phyloP scores from a whole-genome alignment of 2,113 vertebrate species.

The Podilymbus podiceps region DNA sequence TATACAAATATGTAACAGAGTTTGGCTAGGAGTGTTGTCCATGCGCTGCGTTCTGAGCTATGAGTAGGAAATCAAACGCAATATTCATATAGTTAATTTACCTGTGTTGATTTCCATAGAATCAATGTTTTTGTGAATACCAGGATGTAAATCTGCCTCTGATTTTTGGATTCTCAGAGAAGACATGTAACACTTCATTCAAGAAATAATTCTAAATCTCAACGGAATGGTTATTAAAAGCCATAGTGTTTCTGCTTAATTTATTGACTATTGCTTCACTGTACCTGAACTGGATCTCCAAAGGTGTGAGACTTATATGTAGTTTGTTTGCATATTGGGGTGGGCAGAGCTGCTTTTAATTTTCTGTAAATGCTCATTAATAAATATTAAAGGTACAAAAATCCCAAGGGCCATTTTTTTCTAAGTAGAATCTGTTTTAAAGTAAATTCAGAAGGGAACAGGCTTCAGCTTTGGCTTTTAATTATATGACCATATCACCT shows the following conservation, averaged over 20 bases:
- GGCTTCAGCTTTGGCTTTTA: not conserved
- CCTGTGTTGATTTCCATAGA: not conserved
- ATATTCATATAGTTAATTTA: not conserved
- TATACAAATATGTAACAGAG: not conserved
- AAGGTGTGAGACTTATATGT: not conserved
- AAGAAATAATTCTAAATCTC: not conserved
- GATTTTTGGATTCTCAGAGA: not conserved
- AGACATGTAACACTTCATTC: not conserved
- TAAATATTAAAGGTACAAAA: not conserved
- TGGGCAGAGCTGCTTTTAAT: not conserved
- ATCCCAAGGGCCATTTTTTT: not conserved
- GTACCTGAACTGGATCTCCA: not conserved
- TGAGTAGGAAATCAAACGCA: not conserved
- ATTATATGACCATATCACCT: not conserved
- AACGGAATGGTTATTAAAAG: not conserved
- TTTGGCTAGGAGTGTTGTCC: not conserved
- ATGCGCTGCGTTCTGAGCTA: not conserved
- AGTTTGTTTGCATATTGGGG: not conserved
- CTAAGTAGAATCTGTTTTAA: not conserved
- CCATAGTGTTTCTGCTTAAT: not conserved
- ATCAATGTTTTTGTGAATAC: not conserved
- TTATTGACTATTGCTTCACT: not conserved
- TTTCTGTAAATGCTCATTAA: not conserved
- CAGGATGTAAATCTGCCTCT: not conserved
- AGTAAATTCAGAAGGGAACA: not conserved